phyloP scores from a whole-genome alignment of 1,140 invertebrate species.

The Drosophila kanapiae region DNA sequence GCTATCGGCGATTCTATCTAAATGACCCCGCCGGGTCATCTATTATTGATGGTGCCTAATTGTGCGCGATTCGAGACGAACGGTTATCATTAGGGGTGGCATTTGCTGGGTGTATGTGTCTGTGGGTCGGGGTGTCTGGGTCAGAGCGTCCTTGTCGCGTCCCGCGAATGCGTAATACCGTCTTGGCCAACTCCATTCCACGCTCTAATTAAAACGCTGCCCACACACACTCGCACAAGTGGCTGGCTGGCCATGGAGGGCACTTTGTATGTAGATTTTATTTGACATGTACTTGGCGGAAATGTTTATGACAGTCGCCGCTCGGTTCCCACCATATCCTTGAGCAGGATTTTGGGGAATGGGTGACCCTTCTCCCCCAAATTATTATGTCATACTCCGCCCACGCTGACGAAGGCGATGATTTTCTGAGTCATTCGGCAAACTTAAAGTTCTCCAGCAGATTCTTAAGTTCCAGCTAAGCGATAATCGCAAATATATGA shows the following conservation, averaged over 20 bases:
- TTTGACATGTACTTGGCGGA: conserved; percentile 47
- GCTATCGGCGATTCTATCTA: conserved; percentile 50
- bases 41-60: conserved; percentile 59
- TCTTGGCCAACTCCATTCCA: conserved; percentile 20
- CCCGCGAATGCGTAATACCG: conserved; percentile 11
- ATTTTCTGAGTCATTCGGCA: conserved; percentile 34
- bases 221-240: conserved; percentile 20
- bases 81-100: conserved; percentile 34
- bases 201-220: conserved; percentile 51
- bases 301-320: conserved; percentile 46
- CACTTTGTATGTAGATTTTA: conserved; percentile 69
- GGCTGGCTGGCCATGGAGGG: conserved; percentile 18
- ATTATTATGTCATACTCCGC: conserved; percentile 76
- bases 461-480: background rate
- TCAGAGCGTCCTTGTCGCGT: conserved; percentile 2
- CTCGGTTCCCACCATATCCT: conserved; percentile 31
- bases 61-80: conserved; percentile 33
- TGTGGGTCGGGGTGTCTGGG: conserved; percentile 1
- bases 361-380: conserved; percentile 8
- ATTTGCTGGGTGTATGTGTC: background rate
- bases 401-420: conserved; percentile 35
- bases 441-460: conserved; percentile 4
- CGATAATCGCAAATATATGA: conserved; percentile 3
- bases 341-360: background rate
- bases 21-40: conserved; percentile 49